Evolutionary conservation across 2,888 invertebrate genomes (phyloP).

Genomic region (Nemotelus nigrinus): DNA sequence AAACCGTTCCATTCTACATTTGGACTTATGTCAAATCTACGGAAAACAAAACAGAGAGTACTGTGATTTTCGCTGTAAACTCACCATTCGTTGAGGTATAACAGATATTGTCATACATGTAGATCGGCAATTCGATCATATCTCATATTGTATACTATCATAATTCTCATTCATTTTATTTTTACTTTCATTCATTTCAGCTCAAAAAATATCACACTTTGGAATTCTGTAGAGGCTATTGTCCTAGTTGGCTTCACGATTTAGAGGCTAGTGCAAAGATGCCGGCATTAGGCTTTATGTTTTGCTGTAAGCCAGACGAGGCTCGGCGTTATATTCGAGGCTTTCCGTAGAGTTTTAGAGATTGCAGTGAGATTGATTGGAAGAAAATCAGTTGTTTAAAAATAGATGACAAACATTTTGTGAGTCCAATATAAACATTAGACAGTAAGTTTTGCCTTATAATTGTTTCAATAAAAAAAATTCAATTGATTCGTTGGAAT

Average conservation of each 20-base stretch:
- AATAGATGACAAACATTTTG: too few relatives aligned
- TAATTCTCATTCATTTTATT: too few relatives aligned
- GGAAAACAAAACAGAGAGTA: background rate
- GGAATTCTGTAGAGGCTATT: background rate
- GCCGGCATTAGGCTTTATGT: conserved; percentile 30
- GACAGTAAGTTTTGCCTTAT: too few relatives aligned
- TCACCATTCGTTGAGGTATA: conserved; percentile 23
- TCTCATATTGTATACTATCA: too few relatives aligned
- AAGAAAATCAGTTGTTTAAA: too few relatives aligned
- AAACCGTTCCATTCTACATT: conserved; percentile 13
- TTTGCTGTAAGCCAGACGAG: conserved; percentile 9
- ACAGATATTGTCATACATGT: background rate
- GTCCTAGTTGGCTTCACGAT: background rate
- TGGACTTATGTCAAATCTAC: conserved; percentile 32
- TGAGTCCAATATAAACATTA: too few relatives aligned
- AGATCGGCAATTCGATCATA: background rate
- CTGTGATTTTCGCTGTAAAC: conserved; percentile 6
- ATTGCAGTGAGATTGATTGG: too few relatives aligned
- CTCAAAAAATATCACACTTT: background rate
- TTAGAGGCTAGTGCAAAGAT: conserved; percentile 7
- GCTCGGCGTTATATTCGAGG: conserved; percentile 10
- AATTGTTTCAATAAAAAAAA: too few relatives aligned
- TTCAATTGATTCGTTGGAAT: too few relatives aligned
- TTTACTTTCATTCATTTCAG: background rate
- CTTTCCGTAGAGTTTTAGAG: background rate